Base-by-base conservation (phyloP, 2,797 vertebrate genomes). In the Atherinosoma microstoma region DNA sequence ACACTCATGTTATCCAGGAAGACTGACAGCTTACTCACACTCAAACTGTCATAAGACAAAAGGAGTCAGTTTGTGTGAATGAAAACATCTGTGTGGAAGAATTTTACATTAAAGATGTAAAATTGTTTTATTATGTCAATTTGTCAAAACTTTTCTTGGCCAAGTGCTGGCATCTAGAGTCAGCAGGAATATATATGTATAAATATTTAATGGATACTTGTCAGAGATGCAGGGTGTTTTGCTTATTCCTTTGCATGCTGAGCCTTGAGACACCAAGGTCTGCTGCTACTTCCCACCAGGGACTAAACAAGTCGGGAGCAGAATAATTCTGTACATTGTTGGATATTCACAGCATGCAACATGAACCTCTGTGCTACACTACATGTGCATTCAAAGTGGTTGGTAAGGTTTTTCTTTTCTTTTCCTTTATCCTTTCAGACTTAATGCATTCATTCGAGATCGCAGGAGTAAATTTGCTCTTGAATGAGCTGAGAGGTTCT, bases 401-500 rank as follows among this genome's bases (percentile, higher is more conserved):
- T 10, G 5, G 8, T 38, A 12, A 7, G 56, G 42, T 51, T 47
- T 34, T 61, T 13, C 6, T 32, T 18, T 57, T 57, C 3, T 32
- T 11, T 1, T 32, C 59, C 63, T 18, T 15, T 58, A 24, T 45
- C 29, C 22, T 49, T 38, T 1, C 5, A 60, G 27, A 24, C 63
- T 75, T 49, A 79, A 51, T 75, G 51, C 60, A 67, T 64, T 78
- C 61, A 64, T 30, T 30, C 38, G 32, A 60, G 9, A 40, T 69
- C 64, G 22, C 16, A 56, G n/a, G 29, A 73, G 40, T 64, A 40
- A 63, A 69, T 82, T 35, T 61, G 58, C 35, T 30, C n/a, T 57
- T 75, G 3, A 24, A 49, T 72, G 45, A 73, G 56, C 58, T 76
- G 9, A 67, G n/a, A 6, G 2, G 57, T 20, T 59, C 47, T 59